Percentiles rank a stretch among this genome's conserved stretches.
These are phyloP conservation scores for Frieseomelitta varia DNA, from an alignment of 1,140 invertebrate species.

Conservation along the genomic window DNA sequence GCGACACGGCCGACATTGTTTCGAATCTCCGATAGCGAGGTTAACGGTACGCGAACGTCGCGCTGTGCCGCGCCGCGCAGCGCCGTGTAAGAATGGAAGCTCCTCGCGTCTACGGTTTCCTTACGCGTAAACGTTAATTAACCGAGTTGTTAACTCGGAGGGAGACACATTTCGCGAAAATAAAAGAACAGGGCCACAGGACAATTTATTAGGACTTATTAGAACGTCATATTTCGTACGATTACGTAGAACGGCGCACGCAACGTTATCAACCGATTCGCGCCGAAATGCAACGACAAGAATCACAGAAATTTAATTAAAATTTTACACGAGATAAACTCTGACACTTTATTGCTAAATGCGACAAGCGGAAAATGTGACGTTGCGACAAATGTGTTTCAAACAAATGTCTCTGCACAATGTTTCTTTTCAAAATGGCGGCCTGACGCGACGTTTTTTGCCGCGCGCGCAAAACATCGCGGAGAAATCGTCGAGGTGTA, in stretches of 20 bases:
- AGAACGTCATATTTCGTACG: not conserved
- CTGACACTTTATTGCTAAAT: not conserved
- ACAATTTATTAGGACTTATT: not conserved
- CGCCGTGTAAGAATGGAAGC: constrained; percentile 23
- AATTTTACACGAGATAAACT: too few species aligned
- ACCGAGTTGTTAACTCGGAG: constrained; percentile 45
- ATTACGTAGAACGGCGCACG: not conserved
- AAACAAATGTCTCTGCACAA: too few species aligned
- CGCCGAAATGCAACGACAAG: not conserved
- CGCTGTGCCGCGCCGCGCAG: too few species aligned
- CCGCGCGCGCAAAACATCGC: not conserved
- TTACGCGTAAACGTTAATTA: constrained; percentile 56
- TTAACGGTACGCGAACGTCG: constrained; percentile 50
- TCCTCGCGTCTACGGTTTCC: constrained; percentile 22
- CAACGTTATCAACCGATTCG: not conserved
- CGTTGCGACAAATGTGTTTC: too few species aligned
- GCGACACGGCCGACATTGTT: constrained; percentile 62
- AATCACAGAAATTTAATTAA: not conserved
- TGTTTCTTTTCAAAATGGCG: not conserved
- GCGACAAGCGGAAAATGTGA: too few species aligned
- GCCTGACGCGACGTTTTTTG: not conserved
- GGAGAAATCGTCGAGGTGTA: constrained; percentile 10
- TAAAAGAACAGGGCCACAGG: not conserved
- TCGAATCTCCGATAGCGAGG: constrained; percentile 56
- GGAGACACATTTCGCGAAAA: not conserved